Base-by-base conservation (phyloP, 2,113 vertebrate species). In the Circaetus cinerascens region DNA sequence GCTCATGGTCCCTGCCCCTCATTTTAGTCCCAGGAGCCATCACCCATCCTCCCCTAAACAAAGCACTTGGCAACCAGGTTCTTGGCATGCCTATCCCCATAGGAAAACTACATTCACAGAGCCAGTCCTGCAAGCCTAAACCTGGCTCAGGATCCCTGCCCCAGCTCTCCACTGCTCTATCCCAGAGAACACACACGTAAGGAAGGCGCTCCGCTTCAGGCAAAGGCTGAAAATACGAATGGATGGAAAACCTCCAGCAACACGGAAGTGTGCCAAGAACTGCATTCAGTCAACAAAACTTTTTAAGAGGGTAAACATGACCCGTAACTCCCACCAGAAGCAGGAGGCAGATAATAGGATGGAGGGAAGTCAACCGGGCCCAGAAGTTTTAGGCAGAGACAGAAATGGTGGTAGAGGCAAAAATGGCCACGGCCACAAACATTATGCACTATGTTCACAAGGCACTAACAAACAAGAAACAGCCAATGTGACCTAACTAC, bases 261-360 rank as follows among this genome's bases (percentile, higher is more conserved):
- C 75, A 87, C 14, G 55, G 8, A 67, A 51, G 5, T 4, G 5
- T 29, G 32, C 25, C 21, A 84, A 60, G 20, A 71, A 81, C 14
- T 36, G 36, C 16, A 78, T 5, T 48, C 15, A 48, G 16, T 25
- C 56, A 62, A 55, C 23, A 77, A n/a, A 88, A 75, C 29, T 59
- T 41, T 1, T 0, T n/a, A 36, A 48, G 14, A 73, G 1, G 8
- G 21, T 40, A 50, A 91, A 40, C 23, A 50, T 12, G 34, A 81
- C 25, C 20, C 14, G 0, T 32, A 78, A 56, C 11, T 75, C 36
- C 36, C 18, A 40, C 0, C 2, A 4, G 7, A 11, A 71, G 34
- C 51, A 2, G 29, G 26, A 84, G 19, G n/a, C n/a, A 86, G 38
- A 46, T 13, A 79, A 13, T 22, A 60, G 7, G 17, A 15, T 27